A percentile compares a stretch with the other conserved stretches of the same genome.
Conservation (phyloP, 2,888 invertebrate species). For the Euplexia lucipara region DNA sequence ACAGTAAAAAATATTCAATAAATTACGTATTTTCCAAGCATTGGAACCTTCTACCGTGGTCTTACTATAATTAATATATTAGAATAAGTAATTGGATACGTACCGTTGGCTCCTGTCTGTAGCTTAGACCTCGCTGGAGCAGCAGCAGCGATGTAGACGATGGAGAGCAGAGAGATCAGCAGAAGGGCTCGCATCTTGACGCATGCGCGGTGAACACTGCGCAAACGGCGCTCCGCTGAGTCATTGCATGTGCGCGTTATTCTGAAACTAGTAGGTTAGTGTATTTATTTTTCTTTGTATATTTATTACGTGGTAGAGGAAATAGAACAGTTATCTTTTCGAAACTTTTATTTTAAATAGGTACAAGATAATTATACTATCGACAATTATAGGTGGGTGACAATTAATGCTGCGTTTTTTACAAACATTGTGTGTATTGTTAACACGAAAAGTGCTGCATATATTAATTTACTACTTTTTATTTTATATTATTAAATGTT, state of each 20-base stretch:
- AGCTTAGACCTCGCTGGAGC: constrained; percentile 75
- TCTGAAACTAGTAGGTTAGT: constrained; percentile 56
- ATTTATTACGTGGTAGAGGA: neutral
- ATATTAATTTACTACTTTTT: too few species aligned
- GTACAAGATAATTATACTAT: too few species aligned
- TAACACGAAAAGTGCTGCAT: too few species aligned
- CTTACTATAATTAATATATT: neutral
- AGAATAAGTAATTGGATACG: constrained; percentile 53
- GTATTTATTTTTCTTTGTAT: constrained; percentile 33
- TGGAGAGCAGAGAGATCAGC: constrained; percentile 64
- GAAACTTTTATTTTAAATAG: neutral
- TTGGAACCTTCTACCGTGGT: neutral
- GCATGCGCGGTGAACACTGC: constrained; percentile 65
- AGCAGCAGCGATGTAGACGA: constrained; percentile 64
- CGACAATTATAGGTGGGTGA: too few species aligned
- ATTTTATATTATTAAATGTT: neutral
- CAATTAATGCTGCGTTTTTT: too few species aligned
- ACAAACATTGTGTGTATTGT: too few species aligned
- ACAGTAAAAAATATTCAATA: neutral
- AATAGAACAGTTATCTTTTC: neutral
- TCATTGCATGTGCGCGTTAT: constrained; percentile 58
- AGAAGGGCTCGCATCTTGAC: constrained; percentile 78
- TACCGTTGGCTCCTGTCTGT: constrained; percentile 77
- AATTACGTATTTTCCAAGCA: neutral
- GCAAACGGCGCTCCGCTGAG: constrained; percentile 52